Percentiles rank a stretch among this genome's conserved stretches.
Conservation (phyloP, 30 jellyfish, hydroid and myxozoan genomes). For the Aurelia sp. region DNA sequence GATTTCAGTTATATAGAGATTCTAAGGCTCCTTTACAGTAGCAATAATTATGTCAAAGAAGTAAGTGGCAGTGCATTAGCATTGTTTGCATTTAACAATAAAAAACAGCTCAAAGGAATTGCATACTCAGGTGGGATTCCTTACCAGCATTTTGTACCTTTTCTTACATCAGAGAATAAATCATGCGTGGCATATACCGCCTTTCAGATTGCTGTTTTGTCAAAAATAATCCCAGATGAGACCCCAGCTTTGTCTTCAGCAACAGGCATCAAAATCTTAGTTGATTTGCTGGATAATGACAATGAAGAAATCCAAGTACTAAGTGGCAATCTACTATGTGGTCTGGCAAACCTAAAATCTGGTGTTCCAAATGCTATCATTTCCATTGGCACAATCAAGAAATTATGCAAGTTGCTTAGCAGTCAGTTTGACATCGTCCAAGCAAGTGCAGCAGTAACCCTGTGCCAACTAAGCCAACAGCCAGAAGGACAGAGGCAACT, state of each 20-base stretch:
- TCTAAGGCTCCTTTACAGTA: slow-evolving; percentile 40
- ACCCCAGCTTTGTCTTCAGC: slow-evolving; percentile 74
- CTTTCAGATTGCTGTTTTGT: slow-evolving; percentile 64
- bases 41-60: slow-evolving; percentile 34
- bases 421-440: slow-evolving; percentile 57
- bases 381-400: slow-evolving; percentile 62
- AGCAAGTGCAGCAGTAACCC: slow-evolving; percentile 70
- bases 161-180: slow-evolving; percentile 44
- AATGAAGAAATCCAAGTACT: slow-evolving; percentile 60
- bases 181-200: slow-evolving; percentile 66
- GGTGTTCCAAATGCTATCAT: slow-evolving; percentile 77
- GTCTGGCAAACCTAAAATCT: slow-evolving; percentile 52
- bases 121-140: slow-evolving; percentile 69
- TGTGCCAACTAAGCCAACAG: slow-evolving; percentile 26
- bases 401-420: slow-evolving; percentile 46
- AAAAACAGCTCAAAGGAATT: slow-evolving; percentile 23
- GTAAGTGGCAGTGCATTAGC: slow-evolving; percentile 68
- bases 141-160: slow-evolving; percentile 63
- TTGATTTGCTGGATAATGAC: slow-evolving; percentile 46
- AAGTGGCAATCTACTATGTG: slow-evolving; percentile 48
- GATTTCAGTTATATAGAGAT: slow-evolving; percentile 60
- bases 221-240: slow-evolving; percentile 63
- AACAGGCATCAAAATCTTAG: slow-evolving; percentile 65
- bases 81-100: slow-evolving; percentile 53
- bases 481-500: slow-evolving; percentile 74